Evolutionary conservation across 2,113 vertebrate species (phyloP).

Genomic region (Phalacrocorax pelagicus): DNA sequence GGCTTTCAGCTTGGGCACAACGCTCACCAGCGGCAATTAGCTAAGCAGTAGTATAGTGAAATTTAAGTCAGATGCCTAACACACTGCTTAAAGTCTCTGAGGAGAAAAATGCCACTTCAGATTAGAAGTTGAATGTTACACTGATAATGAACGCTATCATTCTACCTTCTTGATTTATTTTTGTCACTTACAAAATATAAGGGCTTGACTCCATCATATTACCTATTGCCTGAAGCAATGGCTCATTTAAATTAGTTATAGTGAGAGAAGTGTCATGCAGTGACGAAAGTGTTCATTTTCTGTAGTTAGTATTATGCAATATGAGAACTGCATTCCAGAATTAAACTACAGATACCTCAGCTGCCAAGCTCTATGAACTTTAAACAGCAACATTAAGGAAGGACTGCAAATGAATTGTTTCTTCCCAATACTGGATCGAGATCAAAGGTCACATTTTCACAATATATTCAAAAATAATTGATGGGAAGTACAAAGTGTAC

Average conservation of each 20-base stretch:
- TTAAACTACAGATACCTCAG: not conserved
- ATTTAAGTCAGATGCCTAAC: not conserved
- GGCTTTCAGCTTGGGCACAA: not conserved
- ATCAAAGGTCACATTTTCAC: not conserved
- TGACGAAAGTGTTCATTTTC: constrained; percentile 1
- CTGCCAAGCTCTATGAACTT: not conserved
- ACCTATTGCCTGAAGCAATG: not conserved
- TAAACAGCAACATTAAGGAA: not conserved
- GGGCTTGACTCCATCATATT: not conserved
- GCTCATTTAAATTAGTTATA: not conserved
- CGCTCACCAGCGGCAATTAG: not conserved
- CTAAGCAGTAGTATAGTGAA: not conserved
- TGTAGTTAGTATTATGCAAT: not conserved
- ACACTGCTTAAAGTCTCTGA: not conserved
- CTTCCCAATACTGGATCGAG: not conserved
- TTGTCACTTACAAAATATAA: not conserved
- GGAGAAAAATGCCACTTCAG: not conserved
- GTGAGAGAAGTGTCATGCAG: not conserved
- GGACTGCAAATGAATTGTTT: not conserved
- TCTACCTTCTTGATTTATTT: not conserved
- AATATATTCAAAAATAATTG: not conserved
- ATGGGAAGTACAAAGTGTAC: not conserved
- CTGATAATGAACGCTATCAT: not conserved
- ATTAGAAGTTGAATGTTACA: not conserved
- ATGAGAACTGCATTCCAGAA: not conserved